Conservation (phyloP, 1,140 invertebrate species). For the Coptotermes formosanus region DNA sequence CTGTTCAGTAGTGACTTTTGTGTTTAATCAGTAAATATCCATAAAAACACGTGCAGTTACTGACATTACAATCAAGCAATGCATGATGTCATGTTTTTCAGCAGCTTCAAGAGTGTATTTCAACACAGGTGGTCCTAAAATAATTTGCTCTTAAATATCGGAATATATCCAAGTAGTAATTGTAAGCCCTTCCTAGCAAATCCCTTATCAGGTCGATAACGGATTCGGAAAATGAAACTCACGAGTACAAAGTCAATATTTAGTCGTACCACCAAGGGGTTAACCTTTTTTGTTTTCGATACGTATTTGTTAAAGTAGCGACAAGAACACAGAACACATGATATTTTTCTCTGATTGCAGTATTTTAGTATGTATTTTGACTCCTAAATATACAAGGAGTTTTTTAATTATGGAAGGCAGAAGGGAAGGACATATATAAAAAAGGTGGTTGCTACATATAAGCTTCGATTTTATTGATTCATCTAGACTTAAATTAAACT, state of each 20-base stretch:
- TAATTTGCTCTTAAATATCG: background rate
- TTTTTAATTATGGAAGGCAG: background rate
- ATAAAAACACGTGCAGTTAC: background rate
- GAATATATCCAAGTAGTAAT: background rate
- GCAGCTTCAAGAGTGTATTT: background rate
- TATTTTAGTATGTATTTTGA: background rate
- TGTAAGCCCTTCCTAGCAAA: background rate
- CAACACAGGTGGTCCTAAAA: background rate
- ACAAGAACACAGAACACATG: background rate
- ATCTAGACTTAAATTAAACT: background rate
- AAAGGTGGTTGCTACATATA: too few species aligned
- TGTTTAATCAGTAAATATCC: background rate
- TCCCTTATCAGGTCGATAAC: constrained; percentile 3
- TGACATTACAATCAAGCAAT: background rate
- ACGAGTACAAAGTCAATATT: background rate
- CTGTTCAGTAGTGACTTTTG: background rate
- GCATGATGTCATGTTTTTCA: too few species aligned
- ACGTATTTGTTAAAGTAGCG: background rate
- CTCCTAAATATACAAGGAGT: background rate
- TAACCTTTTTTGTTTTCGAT: constrained; percentile 1
- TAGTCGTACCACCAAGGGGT: background rate
- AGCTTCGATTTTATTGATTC: background rate
- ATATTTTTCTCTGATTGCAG: too few species aligned
- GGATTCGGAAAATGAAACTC: background rate
- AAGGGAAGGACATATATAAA: too few species aligned